These are phyloP conservation scores for Xiphorhynchus elegans DNA, from an alignment of 2,113 vertebrate genomes.

Conservation along the genomic window DNA sequence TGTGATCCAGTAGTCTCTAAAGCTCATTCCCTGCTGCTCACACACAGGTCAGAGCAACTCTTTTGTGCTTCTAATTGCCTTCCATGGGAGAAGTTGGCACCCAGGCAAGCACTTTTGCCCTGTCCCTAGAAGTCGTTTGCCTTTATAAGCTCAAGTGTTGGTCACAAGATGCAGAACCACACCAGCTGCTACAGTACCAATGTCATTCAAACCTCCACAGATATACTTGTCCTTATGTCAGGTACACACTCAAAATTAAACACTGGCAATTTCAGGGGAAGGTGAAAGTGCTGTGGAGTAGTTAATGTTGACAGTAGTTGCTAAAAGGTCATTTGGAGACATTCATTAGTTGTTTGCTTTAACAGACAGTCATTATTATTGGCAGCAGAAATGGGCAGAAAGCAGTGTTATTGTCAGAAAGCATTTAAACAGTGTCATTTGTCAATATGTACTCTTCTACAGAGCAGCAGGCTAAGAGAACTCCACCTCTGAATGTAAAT, in stretches of 20 bases:
- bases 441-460: conserved; percentile 1
- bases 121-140: neutral
- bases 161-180: neutral
- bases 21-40: neutral
- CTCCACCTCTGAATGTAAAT: neutral
- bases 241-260: neutral
- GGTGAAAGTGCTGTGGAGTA: neutral
- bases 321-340: conserved; percentile 42
- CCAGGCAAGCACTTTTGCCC: neutral
- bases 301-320: conserved; percentile 7
- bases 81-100: neutral
- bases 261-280: neutral
- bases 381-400: conserved; percentile 36
- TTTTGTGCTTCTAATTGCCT: neutral
- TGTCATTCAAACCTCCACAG: neutral
- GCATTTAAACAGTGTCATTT: conserved; percentile 22
- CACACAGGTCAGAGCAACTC: neutral
- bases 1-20: neutral
- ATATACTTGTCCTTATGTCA: neutral
- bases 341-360: conserved; percentile 35
- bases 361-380: conserved; percentile 46
- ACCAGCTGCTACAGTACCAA: neutral
- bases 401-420: conserved; percentile 25
- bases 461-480: neutral
- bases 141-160: neutral